Evolutionary conservation across 2,888 invertebrate genomes (phyloP).

Genomic region (Bombylius major): DNA sequence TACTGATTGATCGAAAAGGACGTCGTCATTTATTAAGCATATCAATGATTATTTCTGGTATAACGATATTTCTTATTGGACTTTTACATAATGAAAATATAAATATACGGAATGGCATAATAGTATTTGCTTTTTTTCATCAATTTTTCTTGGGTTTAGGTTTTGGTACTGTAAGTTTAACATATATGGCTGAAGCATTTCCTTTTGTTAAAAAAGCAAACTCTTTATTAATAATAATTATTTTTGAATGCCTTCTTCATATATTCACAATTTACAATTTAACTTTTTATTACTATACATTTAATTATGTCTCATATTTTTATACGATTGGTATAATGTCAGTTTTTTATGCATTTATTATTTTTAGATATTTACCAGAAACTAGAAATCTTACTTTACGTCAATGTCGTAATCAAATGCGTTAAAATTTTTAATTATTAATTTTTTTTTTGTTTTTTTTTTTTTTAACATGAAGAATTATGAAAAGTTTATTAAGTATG

Average conservation of each 20-base stretch:
- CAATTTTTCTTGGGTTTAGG: constrained; percentile 2
- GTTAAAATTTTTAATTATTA: background rate
- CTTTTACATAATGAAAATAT: background rate
- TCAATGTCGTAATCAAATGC: constrained; percentile 1
- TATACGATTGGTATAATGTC: background rate
- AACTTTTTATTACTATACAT: background rate
- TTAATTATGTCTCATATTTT: background rate
- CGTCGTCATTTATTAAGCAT: background rate
- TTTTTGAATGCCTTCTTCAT: background rate
- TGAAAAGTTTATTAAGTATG: too few species aligned
- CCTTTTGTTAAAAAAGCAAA: background rate
- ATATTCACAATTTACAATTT: background rate
- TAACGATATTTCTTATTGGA: background rate
- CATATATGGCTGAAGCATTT: background rate
- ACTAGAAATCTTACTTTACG: constrained; percentile 6
- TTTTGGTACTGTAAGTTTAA: background rate
- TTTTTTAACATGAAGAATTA: too few species aligned
- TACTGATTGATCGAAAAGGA: background rate
- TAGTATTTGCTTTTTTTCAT: background rate
- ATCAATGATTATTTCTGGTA: background rate
- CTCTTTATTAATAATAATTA: background rate
- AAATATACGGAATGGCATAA: background rate
- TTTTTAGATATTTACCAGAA: constrained; percentile 7
- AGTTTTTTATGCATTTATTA: background rate
- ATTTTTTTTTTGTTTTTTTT: too few species aligned